Percentiles rank a stretch among this genome's conserved stretches.
These are phyloP conservation scores for Brachypalpus laphriformis DNA, from an alignment of 2,888 invertebrate genomes.

Conservation along the genomic window DNA sequence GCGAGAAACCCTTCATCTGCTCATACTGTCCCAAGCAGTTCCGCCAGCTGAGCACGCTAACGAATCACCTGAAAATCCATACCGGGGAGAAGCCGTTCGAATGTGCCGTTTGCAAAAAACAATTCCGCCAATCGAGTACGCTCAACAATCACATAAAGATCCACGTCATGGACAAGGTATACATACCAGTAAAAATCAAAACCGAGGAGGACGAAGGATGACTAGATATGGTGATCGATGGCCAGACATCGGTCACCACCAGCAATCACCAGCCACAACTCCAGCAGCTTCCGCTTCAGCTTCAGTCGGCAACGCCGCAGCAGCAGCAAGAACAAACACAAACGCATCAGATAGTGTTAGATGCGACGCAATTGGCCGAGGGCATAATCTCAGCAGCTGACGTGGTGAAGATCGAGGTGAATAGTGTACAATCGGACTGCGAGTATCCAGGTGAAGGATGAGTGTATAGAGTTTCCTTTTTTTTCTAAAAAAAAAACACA, in stretches of 20 bases:
- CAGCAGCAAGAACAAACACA: conserved; percentile 43
- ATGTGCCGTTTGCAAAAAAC: conserved; percentile 83
- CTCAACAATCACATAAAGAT: conserved; percentile 83
- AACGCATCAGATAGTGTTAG: conserved; percentile 64
- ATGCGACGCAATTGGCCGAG: conserved; percentile 67
- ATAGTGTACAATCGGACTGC: conserved; percentile 73
- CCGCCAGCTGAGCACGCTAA: conserved; percentile 83
- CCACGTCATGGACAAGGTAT: conserved; percentile 83
- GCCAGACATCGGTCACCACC: conserved; percentile 63
- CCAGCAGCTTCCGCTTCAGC: conserved; percentile 66
- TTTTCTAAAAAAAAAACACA: not conserved
- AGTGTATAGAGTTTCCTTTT: conserved; percentile 61
- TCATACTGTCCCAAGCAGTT: conserved; percentile 82
- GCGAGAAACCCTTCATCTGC: conserved; percentile 82
- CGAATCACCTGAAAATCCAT: conserved; percentile 83
- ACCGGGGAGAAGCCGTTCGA: conserved; percentile 83
- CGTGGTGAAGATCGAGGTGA: conserved; percentile 70
- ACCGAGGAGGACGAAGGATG: conserved; percentile 82
- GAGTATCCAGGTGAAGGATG: conserved; percentile 74
- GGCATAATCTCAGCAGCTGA: conserved; percentile 72
- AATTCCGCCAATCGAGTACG: conserved; percentile 83
- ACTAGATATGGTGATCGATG: conserved; percentile 82
- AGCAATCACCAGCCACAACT: conserved; percentile 65
- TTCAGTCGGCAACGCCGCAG: conserved; percentile 16
- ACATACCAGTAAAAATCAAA: conserved; percentile 82